phyloP scores from a whole-genome alignment of 2,888 invertebrate genomes.

The Eupithecia subumbrata region DNA sequence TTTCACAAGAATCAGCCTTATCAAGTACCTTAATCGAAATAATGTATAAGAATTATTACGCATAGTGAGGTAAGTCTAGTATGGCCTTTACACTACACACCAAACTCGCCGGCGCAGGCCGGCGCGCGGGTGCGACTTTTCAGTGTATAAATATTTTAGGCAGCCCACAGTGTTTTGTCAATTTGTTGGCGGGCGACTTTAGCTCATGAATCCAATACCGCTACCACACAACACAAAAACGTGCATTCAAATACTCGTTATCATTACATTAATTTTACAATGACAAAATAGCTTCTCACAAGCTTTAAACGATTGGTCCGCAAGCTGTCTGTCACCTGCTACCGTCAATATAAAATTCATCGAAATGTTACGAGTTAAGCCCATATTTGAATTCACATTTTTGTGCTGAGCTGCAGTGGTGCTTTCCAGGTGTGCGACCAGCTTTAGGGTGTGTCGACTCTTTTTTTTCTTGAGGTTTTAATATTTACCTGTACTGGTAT shows the following conservation, averaged over 20 bases:
- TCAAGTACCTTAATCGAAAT: neutral
- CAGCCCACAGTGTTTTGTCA: neutral
- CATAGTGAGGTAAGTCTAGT: neutral
- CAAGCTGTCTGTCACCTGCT: too few species aligned
- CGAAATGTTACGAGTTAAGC: too few species aligned
- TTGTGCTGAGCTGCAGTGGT: too few species aligned
- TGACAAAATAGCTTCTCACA: too few species aligned
- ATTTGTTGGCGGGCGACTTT: neutral
- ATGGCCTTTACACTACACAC: neutral
- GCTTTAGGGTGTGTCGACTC: neutral
- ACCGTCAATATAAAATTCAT: too few species aligned
- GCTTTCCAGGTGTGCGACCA: too few species aligned
- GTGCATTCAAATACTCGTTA: too few species aligned
- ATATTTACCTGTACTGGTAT: constrained; percentile 84
- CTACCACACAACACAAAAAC: too few species aligned
- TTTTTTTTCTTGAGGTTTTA: neutral
- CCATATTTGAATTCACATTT: too few species aligned
- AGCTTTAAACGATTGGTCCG: too few species aligned
- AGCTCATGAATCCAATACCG: too few species aligned
- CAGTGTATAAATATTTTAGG: neutral
- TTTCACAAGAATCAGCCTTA: neutral
- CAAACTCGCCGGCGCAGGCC: neutral
- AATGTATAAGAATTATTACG: neutral
- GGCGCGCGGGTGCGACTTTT: neutral
- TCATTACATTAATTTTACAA: too few species aligned